Conservation (phyloP, 2,113 vertebrate species). For the Ceuthmochares aereus region DNA sequence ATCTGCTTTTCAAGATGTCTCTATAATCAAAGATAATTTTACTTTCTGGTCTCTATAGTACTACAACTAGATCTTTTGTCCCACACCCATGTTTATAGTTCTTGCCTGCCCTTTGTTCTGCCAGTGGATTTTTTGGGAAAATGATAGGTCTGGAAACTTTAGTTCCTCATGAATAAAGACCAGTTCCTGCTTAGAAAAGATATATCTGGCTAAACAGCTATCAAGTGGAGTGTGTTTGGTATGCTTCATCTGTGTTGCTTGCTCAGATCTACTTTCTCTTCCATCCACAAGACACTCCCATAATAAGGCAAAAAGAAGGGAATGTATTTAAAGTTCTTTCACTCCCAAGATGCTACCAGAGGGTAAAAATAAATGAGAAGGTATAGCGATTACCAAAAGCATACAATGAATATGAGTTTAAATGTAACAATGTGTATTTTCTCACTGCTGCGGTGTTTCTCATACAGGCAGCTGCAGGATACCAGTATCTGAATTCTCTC, state of each 20-base stretch:
- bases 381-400: not conserved
- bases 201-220: not conserved
- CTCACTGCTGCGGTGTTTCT: not conserved
- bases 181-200: not conserved
- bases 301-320: not conserved
- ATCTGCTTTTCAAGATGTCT: not conserved
- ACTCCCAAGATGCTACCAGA: not conserved
- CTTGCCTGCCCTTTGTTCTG: constrained; percentile 14
- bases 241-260: not conserved
- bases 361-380: not conserved
- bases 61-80: not conserved
- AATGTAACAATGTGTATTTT: not conserved
- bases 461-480: not conserved
- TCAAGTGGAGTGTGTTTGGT: not conserved
- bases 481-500: not conserved
- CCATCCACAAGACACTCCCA: not conserved
- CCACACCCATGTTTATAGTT: constrained; percentile 6
- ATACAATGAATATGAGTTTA: not conserved
- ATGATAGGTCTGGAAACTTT: constrained; percentile 1
- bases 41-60: not conserved
- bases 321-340: not conserved
- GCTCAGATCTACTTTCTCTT: not conserved
- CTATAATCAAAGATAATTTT: constrained; percentile 30
- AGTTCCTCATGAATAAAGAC: constrained; percentile 14
- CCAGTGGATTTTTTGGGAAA: constrained; percentile 5